Conservation (phyloP, 2,113 vertebrate genomes). For the Callospermophilus lateralis region DNA sequence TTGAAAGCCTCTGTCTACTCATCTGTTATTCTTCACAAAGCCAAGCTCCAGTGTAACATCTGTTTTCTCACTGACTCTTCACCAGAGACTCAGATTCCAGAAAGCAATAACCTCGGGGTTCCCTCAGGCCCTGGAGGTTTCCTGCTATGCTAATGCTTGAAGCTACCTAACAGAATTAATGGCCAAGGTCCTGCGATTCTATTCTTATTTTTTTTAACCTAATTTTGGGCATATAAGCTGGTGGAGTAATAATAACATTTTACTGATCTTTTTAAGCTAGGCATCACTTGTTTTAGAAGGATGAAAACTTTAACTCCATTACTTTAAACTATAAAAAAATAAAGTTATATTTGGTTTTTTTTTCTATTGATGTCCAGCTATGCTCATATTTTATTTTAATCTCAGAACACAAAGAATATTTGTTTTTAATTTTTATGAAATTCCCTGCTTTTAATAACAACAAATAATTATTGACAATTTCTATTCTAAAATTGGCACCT, state of each 20-base stretch:
- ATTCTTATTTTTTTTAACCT: slow-evolving; percentile 78
- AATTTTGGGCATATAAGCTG: neutral
- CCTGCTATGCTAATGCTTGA: slow-evolving; percentile 48
- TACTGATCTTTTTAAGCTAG: neutral
- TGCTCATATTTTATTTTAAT: slow-evolving; percentile 5
- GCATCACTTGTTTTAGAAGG: neutral
- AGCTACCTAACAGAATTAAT: slow-evolving; percentile 74
- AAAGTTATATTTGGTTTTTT: neutral
- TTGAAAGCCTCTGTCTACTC: slow-evolving; percentile 84
- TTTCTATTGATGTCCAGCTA: neutral
- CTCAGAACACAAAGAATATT: neutral
- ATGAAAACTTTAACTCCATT: neutral
- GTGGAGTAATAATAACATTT: slow-evolving; percentile 19
- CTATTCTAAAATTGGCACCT: slow-evolving; percentile 29
- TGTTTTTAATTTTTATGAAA: neutral
- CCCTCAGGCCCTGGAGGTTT: slow-evolving; percentile 32
- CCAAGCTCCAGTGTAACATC: slow-evolving; percentile 83
- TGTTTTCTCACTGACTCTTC: slow-evolving; percentile 85
- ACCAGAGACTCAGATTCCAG: slow-evolving; percentile 73
- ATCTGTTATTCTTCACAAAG: slow-evolving; percentile 86
- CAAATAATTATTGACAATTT: neutral
- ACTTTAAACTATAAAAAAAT: neutral
- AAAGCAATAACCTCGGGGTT: slow-evolving; percentile 72
- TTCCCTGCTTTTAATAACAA: slow-evolving; percentile 45
- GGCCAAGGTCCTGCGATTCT: neutral